Base-by-base conservation (phyloP, 2,888 invertebrate genomes). In the Chaitophorus viminalis region DNA sequence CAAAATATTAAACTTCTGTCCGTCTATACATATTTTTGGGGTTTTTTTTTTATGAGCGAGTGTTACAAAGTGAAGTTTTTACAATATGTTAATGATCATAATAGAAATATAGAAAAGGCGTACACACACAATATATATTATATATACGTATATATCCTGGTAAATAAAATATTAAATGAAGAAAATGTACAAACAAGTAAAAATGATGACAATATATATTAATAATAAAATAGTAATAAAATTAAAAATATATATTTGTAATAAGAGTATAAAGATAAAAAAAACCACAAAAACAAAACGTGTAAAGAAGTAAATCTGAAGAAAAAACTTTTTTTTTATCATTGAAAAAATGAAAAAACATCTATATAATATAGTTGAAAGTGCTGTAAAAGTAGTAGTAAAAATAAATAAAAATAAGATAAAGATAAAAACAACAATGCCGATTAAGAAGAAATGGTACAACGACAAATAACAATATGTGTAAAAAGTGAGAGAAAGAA, bases 261-360 rank as follows among this genome's bases (percentile, higher is more conserved):
- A 8, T 25, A 82, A 82, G 36, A 46, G 46, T 68, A 81, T 17
- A 74, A 33, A 54, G n/a, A n/a, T n/a, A n/a, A n/a, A 18, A 74
- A 82, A 83, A 76, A 65, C 31, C 75, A 75, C 60, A 82, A 72
- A 74, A 79, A 70, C 18, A 84, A 60, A n/a, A n/a, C n/a, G 60
- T 84, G 46, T 84, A 29, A 82, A 82, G 72, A 82, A 82, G 52
- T 72, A 72, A 82, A 72, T 72, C 82, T 52, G 68, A 79, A 79
- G 82, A 70, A 82, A 21, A 46, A 31, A 70, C 17, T 54, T 54
- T 52, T 54, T 54, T 21, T 18, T 65, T 36, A 79, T 39, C 18
- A n/a, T 60, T 78, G 54, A 79, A 76, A 31, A 77, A 9, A 54
- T 46, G 46, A 46, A 52, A 46, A 75, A 3, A 14, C 11, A 11